phyloP scores from a whole-genome alignment of 1,140 invertebrate species.

The Penaeus chinensis region DNA sequence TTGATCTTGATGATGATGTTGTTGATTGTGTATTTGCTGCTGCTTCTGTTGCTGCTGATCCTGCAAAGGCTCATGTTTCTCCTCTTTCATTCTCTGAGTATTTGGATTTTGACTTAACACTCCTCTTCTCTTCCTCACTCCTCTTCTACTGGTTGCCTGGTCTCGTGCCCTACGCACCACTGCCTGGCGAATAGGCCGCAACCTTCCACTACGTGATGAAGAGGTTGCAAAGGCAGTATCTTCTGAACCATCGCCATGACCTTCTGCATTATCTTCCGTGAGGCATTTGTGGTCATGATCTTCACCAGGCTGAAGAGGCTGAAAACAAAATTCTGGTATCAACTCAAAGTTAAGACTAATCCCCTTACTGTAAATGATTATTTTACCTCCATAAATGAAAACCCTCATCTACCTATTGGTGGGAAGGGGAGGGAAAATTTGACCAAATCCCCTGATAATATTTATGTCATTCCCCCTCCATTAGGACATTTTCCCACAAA shows the following conservation, averaged over 20 bases:
- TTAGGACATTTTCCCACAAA: no score
- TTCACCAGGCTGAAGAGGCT: slow-evolving; percentile 31
- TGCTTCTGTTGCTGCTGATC: background rate
- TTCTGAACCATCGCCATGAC: background rate
- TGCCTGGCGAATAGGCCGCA: slow-evolving; percentile 34
- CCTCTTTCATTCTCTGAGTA: background rate
- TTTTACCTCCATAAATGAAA: no score
- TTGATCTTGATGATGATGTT: background rate
- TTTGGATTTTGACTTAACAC: background rate
- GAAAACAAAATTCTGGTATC: background rate
- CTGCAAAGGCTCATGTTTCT: background rate
- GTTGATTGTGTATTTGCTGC: background rate
- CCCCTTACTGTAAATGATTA: background rate
- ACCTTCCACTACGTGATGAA: background rate
- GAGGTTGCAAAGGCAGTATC: background rate
- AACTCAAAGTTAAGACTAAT: background rate
- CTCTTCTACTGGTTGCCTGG: slow-evolving; percentile 17
- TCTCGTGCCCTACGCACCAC: slow-evolving; percentile 16
- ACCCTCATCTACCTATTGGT: no score
- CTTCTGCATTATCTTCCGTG: background rate
- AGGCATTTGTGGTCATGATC: slow-evolving; percentile 35
- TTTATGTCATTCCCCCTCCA: no score
- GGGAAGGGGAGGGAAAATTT: no score
- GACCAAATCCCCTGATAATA: no score
- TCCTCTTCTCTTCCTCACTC: slow-evolving; percentile 36